Conservation (phyloP, 1,140 invertebrate species). For the Caerostris darwini region DNA sequence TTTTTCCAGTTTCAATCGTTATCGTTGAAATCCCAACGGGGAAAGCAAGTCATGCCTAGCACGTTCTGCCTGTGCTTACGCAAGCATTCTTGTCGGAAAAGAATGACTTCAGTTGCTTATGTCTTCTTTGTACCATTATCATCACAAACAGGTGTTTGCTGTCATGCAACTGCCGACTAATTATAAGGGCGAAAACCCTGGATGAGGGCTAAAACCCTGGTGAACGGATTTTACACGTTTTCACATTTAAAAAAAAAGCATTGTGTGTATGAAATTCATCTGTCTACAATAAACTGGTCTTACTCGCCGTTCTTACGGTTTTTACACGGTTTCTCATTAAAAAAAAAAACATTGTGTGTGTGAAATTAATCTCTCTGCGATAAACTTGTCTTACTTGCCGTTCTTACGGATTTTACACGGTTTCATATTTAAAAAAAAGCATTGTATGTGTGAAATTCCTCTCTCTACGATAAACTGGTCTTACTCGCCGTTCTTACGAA, state of each 20-base stretch:
- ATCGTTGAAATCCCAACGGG: not conserved
- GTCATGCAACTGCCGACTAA: not conserved
- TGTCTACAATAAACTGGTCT: not conserved
- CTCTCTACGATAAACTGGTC: no score
- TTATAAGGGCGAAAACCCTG: not conserved
- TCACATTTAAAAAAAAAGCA: not conserved
- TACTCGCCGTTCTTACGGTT: no score
- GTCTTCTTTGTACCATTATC: not conserved
- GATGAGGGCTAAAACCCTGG: not conserved
- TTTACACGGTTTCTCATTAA: no score
- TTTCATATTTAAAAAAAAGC: no score
- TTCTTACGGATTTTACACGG: no score
- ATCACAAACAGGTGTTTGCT: not conserved
- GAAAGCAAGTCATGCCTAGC: not conserved
- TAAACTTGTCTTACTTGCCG: no score
- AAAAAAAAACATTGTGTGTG: no score
- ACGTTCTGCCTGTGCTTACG: not conserved
- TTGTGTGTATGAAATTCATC: not conserved
- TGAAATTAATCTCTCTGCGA: no score
- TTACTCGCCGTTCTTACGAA: no score
- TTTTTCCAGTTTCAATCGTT: not conserved
- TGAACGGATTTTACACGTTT: not conserved
- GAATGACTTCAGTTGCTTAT: not conserved
- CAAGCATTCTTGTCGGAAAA: not conserved
- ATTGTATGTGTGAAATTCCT: no score